Conservation (phyloP, 2,113 vertebrate species). For the Phoenicopterus ruber region DNA sequence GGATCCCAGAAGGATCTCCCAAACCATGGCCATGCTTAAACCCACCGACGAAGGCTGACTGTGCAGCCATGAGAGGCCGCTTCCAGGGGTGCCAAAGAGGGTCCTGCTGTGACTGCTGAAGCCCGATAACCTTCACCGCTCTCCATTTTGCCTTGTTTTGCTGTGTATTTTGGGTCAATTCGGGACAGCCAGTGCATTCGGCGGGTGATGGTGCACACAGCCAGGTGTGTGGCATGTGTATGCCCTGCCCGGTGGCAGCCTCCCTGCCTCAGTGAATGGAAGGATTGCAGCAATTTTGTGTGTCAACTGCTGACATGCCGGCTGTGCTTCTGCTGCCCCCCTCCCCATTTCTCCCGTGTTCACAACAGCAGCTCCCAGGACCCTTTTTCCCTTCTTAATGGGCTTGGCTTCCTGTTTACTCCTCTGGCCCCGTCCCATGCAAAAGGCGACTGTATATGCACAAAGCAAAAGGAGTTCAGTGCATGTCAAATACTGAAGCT, state of each 20-base stretch:
- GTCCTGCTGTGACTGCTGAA: background rate
- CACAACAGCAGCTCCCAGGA: background rate
- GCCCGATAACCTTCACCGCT: background rate
- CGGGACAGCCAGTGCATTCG: background rate
- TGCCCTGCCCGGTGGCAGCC: background rate
- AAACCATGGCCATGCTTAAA: background rate
- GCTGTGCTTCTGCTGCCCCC: background rate
- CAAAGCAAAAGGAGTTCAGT: background rate
- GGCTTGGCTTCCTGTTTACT: background rate
- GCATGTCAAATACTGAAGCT: background rate
- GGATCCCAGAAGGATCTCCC: too few relatives aligned
- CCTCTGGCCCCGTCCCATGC: background rate
- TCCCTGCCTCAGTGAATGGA: background rate
- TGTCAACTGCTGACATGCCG: background rate
- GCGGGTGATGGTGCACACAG: rapidly evolving
- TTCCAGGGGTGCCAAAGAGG: background rate
- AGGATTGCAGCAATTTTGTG: background rate
- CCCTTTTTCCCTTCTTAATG: background rate
- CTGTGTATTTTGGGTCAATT: background rate
- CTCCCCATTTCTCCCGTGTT: background rate
- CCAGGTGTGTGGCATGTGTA: background rate
- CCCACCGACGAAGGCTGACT: background rate
- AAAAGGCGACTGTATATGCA: background rate
- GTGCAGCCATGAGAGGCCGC: background rate
- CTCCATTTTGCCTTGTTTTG: background rate